Evolutionary conservation across 2,888 invertebrate genomes (phyloP).

Genomic region (Ichneumon xanthorius): DNA sequence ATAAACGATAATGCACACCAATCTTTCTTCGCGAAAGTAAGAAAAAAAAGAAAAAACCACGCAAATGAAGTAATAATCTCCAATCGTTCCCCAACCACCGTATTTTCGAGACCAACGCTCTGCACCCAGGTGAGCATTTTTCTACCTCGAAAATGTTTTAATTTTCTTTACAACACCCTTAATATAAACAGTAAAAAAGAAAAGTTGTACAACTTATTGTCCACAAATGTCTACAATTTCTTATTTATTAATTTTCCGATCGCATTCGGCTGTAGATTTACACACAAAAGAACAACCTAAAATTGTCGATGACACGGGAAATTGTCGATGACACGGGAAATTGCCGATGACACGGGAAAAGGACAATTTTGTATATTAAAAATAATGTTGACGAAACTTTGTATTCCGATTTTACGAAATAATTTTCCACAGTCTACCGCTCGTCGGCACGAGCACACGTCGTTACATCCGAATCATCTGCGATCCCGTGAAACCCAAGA

Average conservation of each 20-base stretch:
- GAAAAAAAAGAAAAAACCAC: conserved; percentile 22
- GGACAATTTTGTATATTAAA: too few relatives aligned
- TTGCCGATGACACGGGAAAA: too few relatives aligned
- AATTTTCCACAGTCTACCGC: too few relatives aligned
- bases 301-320: too few relatives aligned
- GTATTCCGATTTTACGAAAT: too few relatives aligned
- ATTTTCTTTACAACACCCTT: conserved; percentile 16
- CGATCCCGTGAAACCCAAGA: conserved; percentile 25
- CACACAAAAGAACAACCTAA: too few relatives aligned
- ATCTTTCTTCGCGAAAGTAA: neutral
- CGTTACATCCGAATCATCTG: conserved; percentile 6
- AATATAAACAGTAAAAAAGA: neutral
- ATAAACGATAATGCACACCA: conserved; percentile 10
- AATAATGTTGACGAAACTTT: too few relatives aligned
- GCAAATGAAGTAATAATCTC: conserved; percentile 41
- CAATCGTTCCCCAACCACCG: conserved; percentile 34
- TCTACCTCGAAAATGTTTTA: conserved; percentile 30
- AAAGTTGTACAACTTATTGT: too few relatives aligned
- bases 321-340: too few relatives aligned
- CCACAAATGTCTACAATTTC: too few relatives aligned
- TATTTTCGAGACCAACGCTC: conserved; percentile 30
- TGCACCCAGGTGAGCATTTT: conserved; percentile 11
- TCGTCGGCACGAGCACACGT: neutral
- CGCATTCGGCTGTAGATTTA: too few relatives aligned
- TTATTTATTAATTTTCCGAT: too few relatives aligned